These are phyloP conservation scores for Actinernus sp. DNA, from an alignment of 92 coral and sea anemone species.

Conservation along the genomic window DNA sequence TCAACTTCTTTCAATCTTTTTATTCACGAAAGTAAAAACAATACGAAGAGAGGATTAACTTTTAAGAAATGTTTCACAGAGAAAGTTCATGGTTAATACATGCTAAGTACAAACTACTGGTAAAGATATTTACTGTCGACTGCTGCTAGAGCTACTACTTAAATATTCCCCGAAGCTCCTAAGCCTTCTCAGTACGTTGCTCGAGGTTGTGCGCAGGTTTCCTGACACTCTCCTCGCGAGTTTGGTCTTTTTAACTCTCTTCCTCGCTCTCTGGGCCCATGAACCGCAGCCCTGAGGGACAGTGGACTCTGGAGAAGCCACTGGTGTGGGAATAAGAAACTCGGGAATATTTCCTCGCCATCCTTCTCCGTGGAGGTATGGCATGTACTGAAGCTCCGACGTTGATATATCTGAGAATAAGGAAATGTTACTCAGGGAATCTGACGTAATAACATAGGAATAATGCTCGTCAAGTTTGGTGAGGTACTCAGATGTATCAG, in stretches of 20 bases:
- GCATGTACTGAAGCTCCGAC: constrained; percentile 20
- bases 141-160: constrained; percentile 18
- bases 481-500: constrained; percentile 70
- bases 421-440: constrained; percentile 6
- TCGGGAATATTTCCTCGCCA: constrained; percentile 5
- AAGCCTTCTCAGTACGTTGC: constrained; percentile 61
- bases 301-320: not conserved
- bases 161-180: constrained; percentile 45
- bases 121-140: no score
- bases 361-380: constrained; percentile 17
- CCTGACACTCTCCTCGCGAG: constrained; percentile 52
- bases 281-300: constrained; percentile 38
- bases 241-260: constrained; percentile 22
- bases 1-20: no score
- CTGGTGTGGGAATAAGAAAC: not conserved
- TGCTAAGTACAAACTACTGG: no score
- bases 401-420: constrained; percentile 17
- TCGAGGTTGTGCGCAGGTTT: constrained; percentile 70
- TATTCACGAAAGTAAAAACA: no score
- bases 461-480: constrained; percentile 71
- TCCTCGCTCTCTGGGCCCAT: constrained; percentile 19
- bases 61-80: no score
- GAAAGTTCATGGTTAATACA: no score
- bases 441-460: constrained; percentile 42
- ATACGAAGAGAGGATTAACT: no score